Evolutionary conservation across 1,140 invertebrate species (phyloP), one percentile per base, ranked within the genome.

Genomic region (Formica exsecta): DNA sequence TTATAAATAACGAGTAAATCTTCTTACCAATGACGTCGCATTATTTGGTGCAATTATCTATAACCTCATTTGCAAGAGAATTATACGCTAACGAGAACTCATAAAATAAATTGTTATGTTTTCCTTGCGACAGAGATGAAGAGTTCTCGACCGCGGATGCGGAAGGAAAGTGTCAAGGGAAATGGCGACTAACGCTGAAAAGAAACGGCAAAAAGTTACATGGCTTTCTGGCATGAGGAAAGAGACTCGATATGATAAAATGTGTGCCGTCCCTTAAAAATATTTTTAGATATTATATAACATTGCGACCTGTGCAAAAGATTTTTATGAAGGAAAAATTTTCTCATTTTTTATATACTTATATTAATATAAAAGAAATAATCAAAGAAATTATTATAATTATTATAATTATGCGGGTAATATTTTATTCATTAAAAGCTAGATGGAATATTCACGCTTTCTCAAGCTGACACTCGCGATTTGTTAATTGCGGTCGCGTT

Each of bases 171-270:
- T 44, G 79, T 70, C 66, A 36, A 22, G 66, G n/a, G 22, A 73
- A 81, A 81, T 59, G 51, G 66, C 79, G 66, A 71, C 32, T 81
- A 81, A 80, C 64, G 64, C 32, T 19, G 25, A 19, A 29, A 25
- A 25, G 29, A 32, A 44, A 61, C 13, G 19, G 38, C 66, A 83
- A 83, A 83, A 74, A 81, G 79, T 81, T 81, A 73, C 79, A 73
- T 57, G 77, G 66, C 65, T 51, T 71, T 48, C 66, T 81, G 79
- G 68, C 79, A 74, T 54, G 54, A 11, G 25, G n/a, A 48, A 22
- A 61, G 25, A 32, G 38, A 48, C 41, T 73, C n/a, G 38, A 19
- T 74, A 73, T 36, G 79, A 73, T 54, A 51, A 83, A 74, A 83
- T 61, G 54, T 62, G 38, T 48, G 25, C 57, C 32, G 25, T 32